Evolutionary conservation across 2,113 vertebrate species (phyloP).

Genomic region (Uropsilus gracilis): DNA sequence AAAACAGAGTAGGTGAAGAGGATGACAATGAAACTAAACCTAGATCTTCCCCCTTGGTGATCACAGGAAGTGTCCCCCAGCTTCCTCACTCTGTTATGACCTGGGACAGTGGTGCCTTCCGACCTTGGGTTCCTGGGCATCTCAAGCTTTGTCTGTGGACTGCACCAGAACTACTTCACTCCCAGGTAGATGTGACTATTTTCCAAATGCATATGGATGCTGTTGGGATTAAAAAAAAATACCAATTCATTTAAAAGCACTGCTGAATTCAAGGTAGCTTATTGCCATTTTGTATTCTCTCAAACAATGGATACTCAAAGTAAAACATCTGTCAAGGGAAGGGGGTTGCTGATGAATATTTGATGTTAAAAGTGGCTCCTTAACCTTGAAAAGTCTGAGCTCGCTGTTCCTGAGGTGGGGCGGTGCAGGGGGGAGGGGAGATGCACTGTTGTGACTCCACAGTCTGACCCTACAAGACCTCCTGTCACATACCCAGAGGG

Average conservation of each 20-base stretch:
- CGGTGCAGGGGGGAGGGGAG: background rate
- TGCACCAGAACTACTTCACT: constrained; percentile 19
- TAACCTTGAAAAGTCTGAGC: constrained; percentile 67
- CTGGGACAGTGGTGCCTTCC: background rate
- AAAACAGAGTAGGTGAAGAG: background rate
- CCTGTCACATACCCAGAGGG: background rate
- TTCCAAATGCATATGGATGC: constrained; percentile 45
- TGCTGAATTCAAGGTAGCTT: constrained; percentile 57
- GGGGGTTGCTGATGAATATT: constrained; percentile 59
- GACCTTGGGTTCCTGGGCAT: background rate
- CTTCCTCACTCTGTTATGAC: background rate
- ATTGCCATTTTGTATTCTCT: constrained; percentile 64
- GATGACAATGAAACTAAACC: background rate
- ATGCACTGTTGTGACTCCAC: background rate
- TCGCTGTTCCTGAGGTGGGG: background rate
- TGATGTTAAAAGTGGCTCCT: constrained; percentile 65
- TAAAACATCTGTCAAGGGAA: constrained; percentile 61
- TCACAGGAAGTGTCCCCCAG: background rate
- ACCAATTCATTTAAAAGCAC: constrained; percentile 62
- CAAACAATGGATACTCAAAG: constrained; percentile 69
- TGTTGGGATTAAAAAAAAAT: constrained; percentile 50
- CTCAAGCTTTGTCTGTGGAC: constrained; percentile 1
- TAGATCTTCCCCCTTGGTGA: background rate
- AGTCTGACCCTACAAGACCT: background rate
- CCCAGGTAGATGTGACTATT: constrained; percentile 35